Base-by-base conservation (phyloP, 2,888 invertebrate genomes). In the Cynaeus angustus region DNA sequence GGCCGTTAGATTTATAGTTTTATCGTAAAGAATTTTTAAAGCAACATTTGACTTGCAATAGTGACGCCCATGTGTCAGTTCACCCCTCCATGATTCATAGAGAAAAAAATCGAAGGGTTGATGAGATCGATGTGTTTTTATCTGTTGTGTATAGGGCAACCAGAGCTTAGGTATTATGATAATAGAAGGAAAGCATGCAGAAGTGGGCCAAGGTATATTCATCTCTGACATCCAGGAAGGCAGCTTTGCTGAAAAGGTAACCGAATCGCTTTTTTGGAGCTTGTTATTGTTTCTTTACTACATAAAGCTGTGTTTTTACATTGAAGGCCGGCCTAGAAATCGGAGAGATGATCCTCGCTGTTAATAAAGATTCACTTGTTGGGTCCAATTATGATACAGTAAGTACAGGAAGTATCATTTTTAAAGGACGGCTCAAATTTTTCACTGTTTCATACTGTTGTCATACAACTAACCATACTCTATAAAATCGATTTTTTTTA, bases 281-380 rank as follows among this genome's bases (percentile, higher is more conserved):
- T 66, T 66, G 48, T 66, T 69, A 64, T 68, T 33, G 14, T 68
- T 62, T 67, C 48, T 53, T 68, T 68, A 55, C 50, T 58, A 55
- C 46, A 53, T 56, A 50, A 68, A 68, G 66, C 67, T 70, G 56
- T 72, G 66, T 72, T 67, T 70, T 61, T 73, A 59, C 74, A 72
- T 70, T 87, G 1, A 87, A 95, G 94, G 96, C 95, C 78, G 97
- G 98, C 61, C 89, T 99, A 50, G 93, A 94, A 87, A 97, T 98
- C 66, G 99, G 99, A 72, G 99, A 99, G 86, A 96, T 99, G 94
- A 93, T 99, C 75, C 88, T 99, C 71, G 94, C 96, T 45, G 96
- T 99, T 53, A 99, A 99, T 86, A 94, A 95, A 80, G 97, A 98
- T 81, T 94, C 96, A 14, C 87, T 96, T 59, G 87, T 95, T 10